Evolutionary conservation across 2,113 vertebrate species (phyloP).

Genomic region (Cnemophilus loriae): DNA sequence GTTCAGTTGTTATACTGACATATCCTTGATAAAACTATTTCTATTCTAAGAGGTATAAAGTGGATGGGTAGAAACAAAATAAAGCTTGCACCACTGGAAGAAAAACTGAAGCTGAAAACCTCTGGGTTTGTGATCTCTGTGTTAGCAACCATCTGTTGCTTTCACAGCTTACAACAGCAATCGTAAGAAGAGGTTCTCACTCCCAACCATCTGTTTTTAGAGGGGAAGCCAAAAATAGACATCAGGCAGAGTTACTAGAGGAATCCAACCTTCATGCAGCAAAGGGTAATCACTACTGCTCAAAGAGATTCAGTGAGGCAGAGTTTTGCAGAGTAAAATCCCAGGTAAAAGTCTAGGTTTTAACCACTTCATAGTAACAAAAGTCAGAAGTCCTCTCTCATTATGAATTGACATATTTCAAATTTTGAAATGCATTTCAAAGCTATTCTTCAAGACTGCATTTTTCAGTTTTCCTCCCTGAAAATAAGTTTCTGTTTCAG

Average conservation of each 20-base stretch:
- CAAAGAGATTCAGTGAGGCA: not conserved
- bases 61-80: not conserved
- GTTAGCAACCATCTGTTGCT: slow-evolving; percentile 64
- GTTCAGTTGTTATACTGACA: not conserved
- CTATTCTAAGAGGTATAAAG: not conserved
- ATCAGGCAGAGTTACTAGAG: slow-evolving; percentile 29
- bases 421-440: slow-evolving; percentile 9
- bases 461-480: not conserved
- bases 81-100: not conserved
- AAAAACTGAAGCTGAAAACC: slow-evolving; percentile 10
- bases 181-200: slow-evolving; percentile 41
- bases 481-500: not conserved
- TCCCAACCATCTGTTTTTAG: slow-evolving; percentile 70
- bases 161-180: slow-evolving; percentile 42
- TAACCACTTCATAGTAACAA: not conserved
- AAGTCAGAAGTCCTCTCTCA: not conserved
- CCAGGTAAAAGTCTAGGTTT: not conserved
- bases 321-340: not conserved
- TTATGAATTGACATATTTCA: not conserved
- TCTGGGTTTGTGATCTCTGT: slow-evolving; percentile 18
- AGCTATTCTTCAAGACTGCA: not conserved
- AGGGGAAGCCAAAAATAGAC: slow-evolving; percentile 70
- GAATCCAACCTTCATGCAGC: slow-evolving; percentile 36
- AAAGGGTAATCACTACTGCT: slow-evolving; percentile 18
- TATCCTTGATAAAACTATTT: not conserved